Evolutionary conservation across 2,888 invertebrate genomes (phyloP).

Genomic region (Limenitis camilla): DNA sequence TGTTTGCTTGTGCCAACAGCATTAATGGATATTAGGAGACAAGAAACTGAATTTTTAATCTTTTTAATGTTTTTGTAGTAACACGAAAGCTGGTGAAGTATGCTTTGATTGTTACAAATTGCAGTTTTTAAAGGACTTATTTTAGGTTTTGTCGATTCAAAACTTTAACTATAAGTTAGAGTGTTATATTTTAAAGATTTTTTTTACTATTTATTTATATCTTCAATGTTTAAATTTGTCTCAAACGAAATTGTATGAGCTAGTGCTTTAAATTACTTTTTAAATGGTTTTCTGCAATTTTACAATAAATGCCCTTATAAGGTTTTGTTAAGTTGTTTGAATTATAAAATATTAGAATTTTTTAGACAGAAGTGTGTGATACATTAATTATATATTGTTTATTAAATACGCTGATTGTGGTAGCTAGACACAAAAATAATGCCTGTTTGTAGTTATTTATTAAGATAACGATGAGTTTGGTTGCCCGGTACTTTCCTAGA

Average conservation of each 20-base stretch:
- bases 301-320: slow-evolving; percentile 39
- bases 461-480: slow-evolving; percentile 55
- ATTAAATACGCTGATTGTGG: slow-evolving; percentile 56
- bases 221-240: slow-evolving; percentile 49
- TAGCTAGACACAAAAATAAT: slow-evolving; percentile 59
- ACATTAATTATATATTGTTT: slow-evolving; percentile 40
- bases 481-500: slow-evolving; percentile 59
- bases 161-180: slow-evolving; percentile 75
- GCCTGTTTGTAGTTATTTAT: slow-evolving; percentile 64
- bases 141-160: slow-evolving; percentile 72
- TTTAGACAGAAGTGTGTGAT: slow-evolving; percentile 68
- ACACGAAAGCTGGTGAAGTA: slow-evolving; percentile 23
- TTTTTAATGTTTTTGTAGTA: slow-evolving; percentile 27
- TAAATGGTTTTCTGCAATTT: slow-evolving; percentile 44
- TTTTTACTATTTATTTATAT: slow-evolving; percentile 65
- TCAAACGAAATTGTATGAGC: slow-evolving; percentile 46
- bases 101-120: slow-evolving; percentile 39
- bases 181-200: slow-evolving; percentile 56
- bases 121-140: slow-evolving; percentile 65
- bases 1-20: slow-evolving; percentile 66
- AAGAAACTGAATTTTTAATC: slow-evolving; percentile 30
- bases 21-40: slow-evolving; percentile 54
- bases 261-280: slow-evolving; percentile 45
- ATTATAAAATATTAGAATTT: slow-evolving; percentile 36
- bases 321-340: slow-evolving; percentile 33